Base-by-base conservation (phyloP, 1,140 invertebrate species). In the Chironomus tepperi region DNA sequence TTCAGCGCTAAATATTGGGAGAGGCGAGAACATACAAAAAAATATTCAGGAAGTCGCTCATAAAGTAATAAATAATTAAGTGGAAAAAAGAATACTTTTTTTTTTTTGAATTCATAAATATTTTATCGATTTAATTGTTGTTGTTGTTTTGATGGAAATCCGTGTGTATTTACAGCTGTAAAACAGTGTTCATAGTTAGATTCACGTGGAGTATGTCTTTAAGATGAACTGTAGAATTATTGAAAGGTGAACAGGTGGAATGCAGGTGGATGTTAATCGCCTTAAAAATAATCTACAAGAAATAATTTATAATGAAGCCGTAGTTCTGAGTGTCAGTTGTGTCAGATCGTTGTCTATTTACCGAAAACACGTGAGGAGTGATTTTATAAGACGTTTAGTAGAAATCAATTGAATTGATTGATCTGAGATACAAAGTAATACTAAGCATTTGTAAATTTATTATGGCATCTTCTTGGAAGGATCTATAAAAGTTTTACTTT, bases 21-120 rank as follows among this genome's bases (percentile, higher is more conserved):
- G 43, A 47, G 43, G 15, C 43, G 7, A 47, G 10, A 57, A 57
- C n/a, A 57, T 3, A 34, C 5, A 15, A 47, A 57, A 57, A 57
- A 57, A 57, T 57, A n/a, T 15, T 57, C 47, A 57, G 47, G 47
- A 57, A 57, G n/a, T 57, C 47, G 47, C 12, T 57, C 47, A 57
- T 12, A 57, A 57, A 57, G 15, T 15, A 34, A 57, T 57, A 57
- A 57, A 57, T 57, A 57, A 57, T 57, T 57, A 57, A 57, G 47
- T 57, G 15, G 47, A 57, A n/a, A 57, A n/a, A n/a, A 57, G 12
- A 57, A 15, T 2, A 34, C 5, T 2, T 34, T 34, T 34, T 2
- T 34, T 34, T 34, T 34, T 34, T 57, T 57, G 47, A 57, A 57
- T 57, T 57, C n/a, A n/a, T n/a, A 57, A 57, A 57, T 57, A 57